Conservation (phyloP, 92 coral and sea anemone genomes). For the Palythoa caribaeorum region DNA sequence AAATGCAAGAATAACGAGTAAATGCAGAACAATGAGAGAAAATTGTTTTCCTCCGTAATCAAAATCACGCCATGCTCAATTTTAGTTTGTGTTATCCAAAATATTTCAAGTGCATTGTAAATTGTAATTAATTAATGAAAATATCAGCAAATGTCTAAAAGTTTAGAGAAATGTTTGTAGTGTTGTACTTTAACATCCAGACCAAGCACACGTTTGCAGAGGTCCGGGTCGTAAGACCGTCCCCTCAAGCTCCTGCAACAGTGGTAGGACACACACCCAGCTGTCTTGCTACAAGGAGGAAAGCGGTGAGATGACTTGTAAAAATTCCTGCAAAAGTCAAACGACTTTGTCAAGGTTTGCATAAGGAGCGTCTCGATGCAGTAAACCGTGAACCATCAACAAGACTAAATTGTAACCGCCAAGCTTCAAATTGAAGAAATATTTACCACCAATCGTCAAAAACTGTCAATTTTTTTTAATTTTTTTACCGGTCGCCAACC, state of each 20-base stretch:
- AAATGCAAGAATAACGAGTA: too few species aligned
- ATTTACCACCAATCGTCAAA: too few species aligned
- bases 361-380: constrained; percentile 52
- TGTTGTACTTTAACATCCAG: not conserved
- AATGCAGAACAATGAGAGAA: too few species aligned
- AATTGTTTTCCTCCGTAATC: too few species aligned
- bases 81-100: not conserved
- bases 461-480: too few species aligned
- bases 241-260: constrained; percentile 10
- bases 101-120: not conserved
- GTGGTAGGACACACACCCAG: constrained; percentile 1
- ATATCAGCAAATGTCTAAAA: constrained; percentile 20
- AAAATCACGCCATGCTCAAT: too few species aligned
- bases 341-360: not conserved
- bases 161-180: constrained; percentile 25
- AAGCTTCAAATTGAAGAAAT: too few species aligned
- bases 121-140: too few species aligned
- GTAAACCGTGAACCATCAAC: not conserved
- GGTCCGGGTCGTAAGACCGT: constrained; percentile 15
- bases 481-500: too few species aligned
- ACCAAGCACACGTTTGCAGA: constrained; percentile 41
- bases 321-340: constrained; percentile 23
- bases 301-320: constrained; percentile 30
- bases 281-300: constrained; percentile 38
- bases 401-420: too few species aligned